Evolutionary conservation across 2,113 vertebrate genomes (phyloP), one percentile per base, ranked within the genome.

Genomic region (Baryphthengus martii): DNA sequence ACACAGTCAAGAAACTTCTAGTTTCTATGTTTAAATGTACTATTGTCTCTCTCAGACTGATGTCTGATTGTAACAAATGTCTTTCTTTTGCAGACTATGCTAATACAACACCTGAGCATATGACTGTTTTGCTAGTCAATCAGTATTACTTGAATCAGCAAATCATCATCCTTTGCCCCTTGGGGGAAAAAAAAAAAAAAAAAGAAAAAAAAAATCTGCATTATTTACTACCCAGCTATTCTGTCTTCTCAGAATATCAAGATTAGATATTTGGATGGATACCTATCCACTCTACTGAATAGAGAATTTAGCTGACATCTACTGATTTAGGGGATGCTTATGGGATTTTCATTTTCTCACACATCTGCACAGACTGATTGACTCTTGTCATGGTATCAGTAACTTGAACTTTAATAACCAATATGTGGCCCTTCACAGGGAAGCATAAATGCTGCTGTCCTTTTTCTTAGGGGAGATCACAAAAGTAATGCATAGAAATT

Each of bases 11-110:
- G 28, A 66, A 80, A 76, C 3, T 20, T 71, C 18, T 17, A 21
- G 10, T 73, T 83, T 45, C 45, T 37, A 14, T 19, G 18, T 55
- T 81, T 50, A 84, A 81, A 31, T 0, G 1, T 0, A 0, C 19
- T 40, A 12, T 13, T 0, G 0, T 16, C 21, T 71, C 13, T 42
- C 55, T 52, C 21, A 12, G 29, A 52, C 42, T 3, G 7, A 71
- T 25, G 17, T 10, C 17, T 39, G 39, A 50, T 11, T 21, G 11
- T 5, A 75, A 52, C 24, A 81, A 13, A 42, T 15, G n/a, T n/a
- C n/a, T 6, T 8, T 26, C 39, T 81, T 50, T 15, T 65, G 39
- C 26, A 75, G n/a, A 13, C 24, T 37, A 23, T 0, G 0, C 24
- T 73, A 76, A 75, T 13, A 18, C 19, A 63, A 70, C 28, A 49